Conservation (phyloP, 2,113 vertebrate species). For the Oplegnathus fasciatus region DNA sequence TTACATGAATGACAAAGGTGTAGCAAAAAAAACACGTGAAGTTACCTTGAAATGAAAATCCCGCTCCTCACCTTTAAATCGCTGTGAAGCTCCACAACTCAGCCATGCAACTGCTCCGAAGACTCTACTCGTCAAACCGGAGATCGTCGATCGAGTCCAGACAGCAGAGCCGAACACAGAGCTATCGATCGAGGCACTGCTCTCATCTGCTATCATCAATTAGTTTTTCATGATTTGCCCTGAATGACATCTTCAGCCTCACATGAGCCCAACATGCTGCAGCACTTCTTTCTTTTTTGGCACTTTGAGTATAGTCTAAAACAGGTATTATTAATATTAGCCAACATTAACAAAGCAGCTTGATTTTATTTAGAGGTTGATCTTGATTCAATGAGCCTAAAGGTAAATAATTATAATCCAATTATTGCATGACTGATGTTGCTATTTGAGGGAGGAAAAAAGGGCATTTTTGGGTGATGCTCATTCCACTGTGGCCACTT, state of each 20-base stretch:
- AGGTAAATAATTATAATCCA: background rate
- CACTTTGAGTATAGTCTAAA: background rate
- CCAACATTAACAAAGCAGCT: background rate
- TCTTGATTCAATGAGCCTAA: background rate
- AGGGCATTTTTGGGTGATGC: background rate
- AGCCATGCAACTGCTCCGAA: slow-evolving; percentile 53
- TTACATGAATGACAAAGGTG: rapidly evolving
- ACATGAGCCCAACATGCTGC: background rate
- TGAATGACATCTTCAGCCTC: background rate
- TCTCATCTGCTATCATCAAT: background rate
- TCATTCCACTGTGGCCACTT: background rate
- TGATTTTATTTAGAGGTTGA: background rate
- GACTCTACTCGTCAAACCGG: slow-evolving; percentile 57
- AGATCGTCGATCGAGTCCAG: slow-evolving; percentile 66
- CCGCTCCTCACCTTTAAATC: slow-evolving; percentile 67
- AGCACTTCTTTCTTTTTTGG: background rate
- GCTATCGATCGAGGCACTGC: slow-evolving; percentile 55
- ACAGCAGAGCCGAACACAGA: slow-evolving; percentile 53
- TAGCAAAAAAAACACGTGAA: background rate
- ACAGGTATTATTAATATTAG: background rate
- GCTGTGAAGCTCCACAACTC: slow-evolving; percentile 37
- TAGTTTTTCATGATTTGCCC: background rate
- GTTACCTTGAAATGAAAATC: slow-evolving; percentile 20
- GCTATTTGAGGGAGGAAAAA: background rate
- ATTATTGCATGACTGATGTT: background rate